Evolutionary conservation across 2,113 vertebrate genomes (phyloP).

Genomic region (Silurus asotus): DNA sequence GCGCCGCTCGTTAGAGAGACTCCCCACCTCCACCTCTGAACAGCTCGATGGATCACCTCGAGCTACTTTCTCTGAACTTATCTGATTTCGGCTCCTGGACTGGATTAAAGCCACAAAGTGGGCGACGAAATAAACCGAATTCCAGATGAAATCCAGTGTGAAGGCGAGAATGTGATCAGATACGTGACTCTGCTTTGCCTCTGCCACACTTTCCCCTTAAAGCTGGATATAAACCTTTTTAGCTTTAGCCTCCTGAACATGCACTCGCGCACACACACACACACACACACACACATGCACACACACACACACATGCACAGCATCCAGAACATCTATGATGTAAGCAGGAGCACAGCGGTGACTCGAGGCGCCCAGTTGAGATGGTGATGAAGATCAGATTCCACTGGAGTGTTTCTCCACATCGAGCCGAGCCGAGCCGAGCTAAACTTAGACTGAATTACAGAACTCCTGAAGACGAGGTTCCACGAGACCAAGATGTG

Average conservation of each 20-base stretch:
- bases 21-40: constrained; percentile 1
- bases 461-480: background rate
- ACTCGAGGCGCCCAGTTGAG: background rate
- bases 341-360: background rate
- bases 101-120: constrained; percentile 23
- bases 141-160: constrained; percentile 21
- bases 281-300: too few species aligned
- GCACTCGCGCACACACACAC: too few species aligned
- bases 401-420: background rate
- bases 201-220: background rate
- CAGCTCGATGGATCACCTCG: constrained; percentile 1
- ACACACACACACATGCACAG: background rate
- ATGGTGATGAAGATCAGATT: background rate
- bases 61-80: constrained; percentile 21
- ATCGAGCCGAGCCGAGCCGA: background rate
- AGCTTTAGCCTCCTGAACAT: background rate
- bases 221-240: background rate
- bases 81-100: constrained; percentile 15
- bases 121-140: constrained; percentile 3
- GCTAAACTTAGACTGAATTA: background rate
- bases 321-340: background rate
- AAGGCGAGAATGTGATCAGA: constrained; percentile 3
- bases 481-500: constrained; percentile 6
- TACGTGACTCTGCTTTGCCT: background rate
- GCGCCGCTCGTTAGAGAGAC: background rate